A percentile compares a stretch with the other conserved stretches of the same genome.
Evolutionary conservation across 2,113 vertebrate genomes (phyloP).

Genomic region (Mobula birostris): DNA sequence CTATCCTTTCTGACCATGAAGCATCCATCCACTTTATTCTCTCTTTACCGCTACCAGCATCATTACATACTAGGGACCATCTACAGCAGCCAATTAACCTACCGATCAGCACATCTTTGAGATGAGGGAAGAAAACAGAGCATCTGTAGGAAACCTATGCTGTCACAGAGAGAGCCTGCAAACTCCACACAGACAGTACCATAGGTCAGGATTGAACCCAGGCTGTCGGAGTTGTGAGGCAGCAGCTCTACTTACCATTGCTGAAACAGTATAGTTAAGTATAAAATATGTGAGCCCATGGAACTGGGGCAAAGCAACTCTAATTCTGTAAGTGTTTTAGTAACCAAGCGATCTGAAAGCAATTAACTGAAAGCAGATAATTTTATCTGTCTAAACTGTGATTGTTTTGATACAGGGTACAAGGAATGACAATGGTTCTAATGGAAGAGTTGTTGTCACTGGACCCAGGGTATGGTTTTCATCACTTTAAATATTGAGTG

Average conservation of each 20-base stretch:
- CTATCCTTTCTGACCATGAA: no score
- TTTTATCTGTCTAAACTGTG: neutral
- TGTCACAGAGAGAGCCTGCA: no score
- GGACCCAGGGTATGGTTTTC: slow-evolving; percentile 50
- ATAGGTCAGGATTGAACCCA: no score
- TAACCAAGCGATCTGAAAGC: neutral
- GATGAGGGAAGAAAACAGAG: no score
- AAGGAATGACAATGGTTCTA: slow-evolving; percentile 49
- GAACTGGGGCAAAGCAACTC: neutral
- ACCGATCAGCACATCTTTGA: no score
- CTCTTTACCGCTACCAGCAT: no score
- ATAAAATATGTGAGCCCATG: neutral
- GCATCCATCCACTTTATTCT: no score
- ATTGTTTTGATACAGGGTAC: slow-evolving; percentile 47
- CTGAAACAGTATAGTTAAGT: neutral
- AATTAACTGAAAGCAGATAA: neutral
- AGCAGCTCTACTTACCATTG: neutral
- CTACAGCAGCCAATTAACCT: no score
- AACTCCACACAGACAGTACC: no score
- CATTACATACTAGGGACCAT: no score
- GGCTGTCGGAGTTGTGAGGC: no score
- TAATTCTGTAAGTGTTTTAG: neutral
- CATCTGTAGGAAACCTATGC: no score
- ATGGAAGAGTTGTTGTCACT: slow-evolving; percentile 53
- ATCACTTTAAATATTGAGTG: neutral